phyloP scores from a whole-genome alignment of 2,888 invertebrate genomes.

The Caenorhabditis macrosperma region DNA sequence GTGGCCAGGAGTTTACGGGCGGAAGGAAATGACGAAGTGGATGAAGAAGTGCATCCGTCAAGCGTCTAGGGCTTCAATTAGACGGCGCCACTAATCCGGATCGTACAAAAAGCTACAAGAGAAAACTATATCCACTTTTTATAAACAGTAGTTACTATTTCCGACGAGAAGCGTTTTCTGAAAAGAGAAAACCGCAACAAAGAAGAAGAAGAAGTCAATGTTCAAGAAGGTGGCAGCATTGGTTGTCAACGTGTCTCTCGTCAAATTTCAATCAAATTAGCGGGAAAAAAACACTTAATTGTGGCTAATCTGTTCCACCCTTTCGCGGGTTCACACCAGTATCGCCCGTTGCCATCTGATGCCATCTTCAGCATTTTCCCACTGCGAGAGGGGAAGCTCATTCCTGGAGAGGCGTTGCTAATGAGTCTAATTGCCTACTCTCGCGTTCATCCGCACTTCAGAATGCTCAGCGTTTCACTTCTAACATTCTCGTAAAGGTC shows the following conservation, averaged over 20 bases:
- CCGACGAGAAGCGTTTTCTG: background rate
- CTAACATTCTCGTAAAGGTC: constrained; percentile 35
- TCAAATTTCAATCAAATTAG: constrained; percentile 52
- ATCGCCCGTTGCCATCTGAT: constrained; percentile 20
- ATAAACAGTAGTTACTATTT: background rate
- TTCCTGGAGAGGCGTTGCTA: constrained; percentile 16
- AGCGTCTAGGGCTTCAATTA: constrained; percentile 51
- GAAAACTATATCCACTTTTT: constrained; percentile 32
- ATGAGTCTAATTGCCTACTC: constrained; percentile 25
- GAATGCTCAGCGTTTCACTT: constrained; percentile 29
- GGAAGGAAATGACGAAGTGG: background rate
- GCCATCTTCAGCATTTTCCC: constrained; percentile 26
- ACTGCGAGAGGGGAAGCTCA: background rate
- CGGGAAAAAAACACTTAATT: constrained; percentile 45
- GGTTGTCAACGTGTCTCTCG: constrained; percentile 13
- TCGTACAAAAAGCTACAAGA: constrained; percentile 45
- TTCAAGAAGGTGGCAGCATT: background rate
- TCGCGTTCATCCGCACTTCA: constrained; percentile 26
- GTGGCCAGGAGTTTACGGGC: background rate
- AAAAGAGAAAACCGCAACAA: background rate
- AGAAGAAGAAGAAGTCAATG: constrained; percentile 16
- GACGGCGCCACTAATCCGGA: constrained; percentile 47
- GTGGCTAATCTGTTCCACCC: constrained; percentile 29
- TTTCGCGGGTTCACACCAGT: constrained; percentile 46
- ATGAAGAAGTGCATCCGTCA: constrained; percentile 41